These are phyloP conservation scores for Hydroisotoma schaefferi DNA, from an alignment of 2,888 invertebrate species.

Conservation along the genomic window DNA sequence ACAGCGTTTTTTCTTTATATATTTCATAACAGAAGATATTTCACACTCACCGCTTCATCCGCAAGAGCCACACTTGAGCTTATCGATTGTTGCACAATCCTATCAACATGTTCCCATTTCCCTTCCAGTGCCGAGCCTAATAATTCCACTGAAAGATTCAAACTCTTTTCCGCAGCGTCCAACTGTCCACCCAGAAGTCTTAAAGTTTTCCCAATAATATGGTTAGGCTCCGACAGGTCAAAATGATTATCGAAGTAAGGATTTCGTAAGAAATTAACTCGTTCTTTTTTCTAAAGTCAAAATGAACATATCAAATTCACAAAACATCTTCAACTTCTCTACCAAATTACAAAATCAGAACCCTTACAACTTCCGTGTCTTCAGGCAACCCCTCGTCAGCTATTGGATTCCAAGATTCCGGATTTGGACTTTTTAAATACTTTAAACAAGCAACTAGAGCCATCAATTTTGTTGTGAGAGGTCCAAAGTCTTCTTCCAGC, in stretches of 20 bases:
- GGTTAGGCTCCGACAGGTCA: slow-evolving; percentile 68
- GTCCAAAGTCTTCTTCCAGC: slow-evolving; percentile 80
- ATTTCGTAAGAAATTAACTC: slow-evolving; percentile 73
- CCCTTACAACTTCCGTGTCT: neutral
- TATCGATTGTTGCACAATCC: slow-evolving; percentile 49
- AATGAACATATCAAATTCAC: slow-evolving; percentile 11
- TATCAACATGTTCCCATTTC: slow-evolving; percentile 60
- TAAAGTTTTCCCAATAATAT: slow-evolving; percentile 79
- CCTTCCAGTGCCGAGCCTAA: slow-evolving; percentile 66
- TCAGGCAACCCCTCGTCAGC: slow-evolving; percentile 50
- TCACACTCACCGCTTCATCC: slow-evolving; percentile 37
- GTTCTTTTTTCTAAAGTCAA: slow-evolving; percentile 61
- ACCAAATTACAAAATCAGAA: neutral
- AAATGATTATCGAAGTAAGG: slow-evolving; percentile 86
- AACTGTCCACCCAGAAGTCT: slow-evolving; percentile 59
- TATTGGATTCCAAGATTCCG: slow-evolving; percentile 53
- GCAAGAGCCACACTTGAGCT: slow-evolving; percentile 23
- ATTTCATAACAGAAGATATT: neutral
- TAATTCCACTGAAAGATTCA: slow-evolving; percentile 61
- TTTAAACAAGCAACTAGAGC: slow-evolving; percentile 72
- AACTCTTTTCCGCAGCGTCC: slow-evolving; percentile 52
- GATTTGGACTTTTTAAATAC: slow-evolving; percentile 59
- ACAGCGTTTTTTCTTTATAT: neutral
- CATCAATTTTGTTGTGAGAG: slow-evolving; percentile 66
- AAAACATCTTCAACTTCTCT: slow-evolving; percentile 1